phyloP scores from a whole-genome alignment of 2,888 invertebrate species.

The Osedax frankpressi region DNA sequence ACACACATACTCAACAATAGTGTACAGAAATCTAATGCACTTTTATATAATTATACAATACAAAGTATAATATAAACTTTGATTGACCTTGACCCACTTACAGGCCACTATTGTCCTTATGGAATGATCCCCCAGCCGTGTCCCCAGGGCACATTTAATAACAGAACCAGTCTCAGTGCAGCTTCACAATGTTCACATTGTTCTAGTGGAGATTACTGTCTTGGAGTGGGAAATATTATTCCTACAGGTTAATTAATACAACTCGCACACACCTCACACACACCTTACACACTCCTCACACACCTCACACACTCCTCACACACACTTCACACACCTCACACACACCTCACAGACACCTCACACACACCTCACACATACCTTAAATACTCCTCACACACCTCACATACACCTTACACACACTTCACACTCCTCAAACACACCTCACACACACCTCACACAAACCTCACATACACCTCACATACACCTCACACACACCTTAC shows the following conservation, averaged over 20 bases:
- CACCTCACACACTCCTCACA: neutral
- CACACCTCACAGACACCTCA: too few relatives aligned
- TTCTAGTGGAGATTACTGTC: conserved; percentile 37
- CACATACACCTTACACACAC: neutral
- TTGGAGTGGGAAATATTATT: conserved; percentile 36
- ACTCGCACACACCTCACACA: neutral
- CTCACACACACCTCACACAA: neutral
- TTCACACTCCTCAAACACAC: neutral
- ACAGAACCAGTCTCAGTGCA: conserved; percentile 33
- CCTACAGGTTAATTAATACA: conserved; percentile 40
- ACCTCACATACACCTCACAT: too few relatives aligned
- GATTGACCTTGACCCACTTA: neutral
- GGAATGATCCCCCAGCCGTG: conserved; percentile 36
- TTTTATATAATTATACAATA: too few relatives aligned
- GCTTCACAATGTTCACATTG: conserved; percentile 35
- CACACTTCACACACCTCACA: neutral
- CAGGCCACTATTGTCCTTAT: conserved; percentile 39
- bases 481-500: neutral
- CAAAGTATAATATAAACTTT: too few relatives aligned
- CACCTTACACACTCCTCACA: neutral
- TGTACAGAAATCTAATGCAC: too few relatives aligned
- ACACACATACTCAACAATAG: too few relatives aligned
- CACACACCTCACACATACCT: neutral
- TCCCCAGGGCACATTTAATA: conserved; percentile 41
- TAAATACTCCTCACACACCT: neutral